Evolutionary conservation across 2,888 invertebrate genomes (phyloP), one percentile per base, ranked within the genome.

Genomic region (Trichacis sp.): DNA sequence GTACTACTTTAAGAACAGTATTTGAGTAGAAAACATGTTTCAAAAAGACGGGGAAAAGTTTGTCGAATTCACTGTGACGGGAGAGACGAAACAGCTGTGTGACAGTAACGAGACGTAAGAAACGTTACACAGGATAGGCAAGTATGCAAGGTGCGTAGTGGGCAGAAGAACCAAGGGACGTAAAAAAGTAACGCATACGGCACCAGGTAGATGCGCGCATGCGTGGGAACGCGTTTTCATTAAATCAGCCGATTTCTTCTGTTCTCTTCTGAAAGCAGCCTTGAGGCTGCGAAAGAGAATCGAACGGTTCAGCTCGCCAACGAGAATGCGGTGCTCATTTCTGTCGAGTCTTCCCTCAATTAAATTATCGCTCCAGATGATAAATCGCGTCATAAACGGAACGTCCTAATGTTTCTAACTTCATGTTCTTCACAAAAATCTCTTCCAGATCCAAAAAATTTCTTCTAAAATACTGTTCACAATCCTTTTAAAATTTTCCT

Each of bases 201-300:
- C 65, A 66, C 54, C 58, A 65, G 56, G 71, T 69, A 68, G 73
- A 72, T 64, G 71, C 71, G 64, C 68, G 66, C 62, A 73, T 77
- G 78, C 81, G 81, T 81, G 81, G 81, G 81, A 81, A 81, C 76
- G 78, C 71, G 73, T 77, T 78, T 80, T 78, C 77, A 80, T 80
- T 82, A 78, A 82, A 78, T 78, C 80, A 77, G 73, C 72, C 70
- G 73, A 40, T 40, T 40, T 40, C 40, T 40, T 40, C 40, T 40
- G 14, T 15, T 40, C 40, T 15, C 15, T 12, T 15, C 40, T 40
- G 40, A 12, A 15, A 40, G 40, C 40, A 40, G 40, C 40, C 40
- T 40, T 15, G 15, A 40, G 40, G 40, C 40, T 40, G 40, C 40
- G 15, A 12, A 40, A 40, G 40, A 40, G 14, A 40, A 40, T 40